Evolutionary conservation across 2,888 invertebrate genomes (phyloP).

Genomic region (Phyllotreta cruciferae): DNA sequence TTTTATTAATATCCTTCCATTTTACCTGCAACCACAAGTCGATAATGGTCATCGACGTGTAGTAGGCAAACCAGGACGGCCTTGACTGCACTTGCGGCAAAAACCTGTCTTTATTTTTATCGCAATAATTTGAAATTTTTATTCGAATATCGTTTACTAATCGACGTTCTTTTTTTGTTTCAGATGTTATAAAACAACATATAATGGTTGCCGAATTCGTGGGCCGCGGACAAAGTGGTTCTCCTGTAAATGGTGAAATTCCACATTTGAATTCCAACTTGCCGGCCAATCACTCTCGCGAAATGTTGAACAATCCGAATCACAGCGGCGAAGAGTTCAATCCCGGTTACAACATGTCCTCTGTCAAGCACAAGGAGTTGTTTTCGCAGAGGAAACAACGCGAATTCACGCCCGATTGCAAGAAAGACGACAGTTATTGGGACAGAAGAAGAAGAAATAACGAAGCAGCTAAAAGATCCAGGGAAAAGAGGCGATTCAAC

Average conservation of each 20-base stretch:
- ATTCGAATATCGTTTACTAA: constrained; percentile 6
- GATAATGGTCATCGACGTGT: constrained; percentile 7
- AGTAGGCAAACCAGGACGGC: constrained; percentile 48
- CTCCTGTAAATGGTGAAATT: constrained; percentile 73
- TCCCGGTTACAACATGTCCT: constrained; percentile 62
- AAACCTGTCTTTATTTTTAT: constrained; percentile 48
- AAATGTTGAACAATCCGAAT: constrained; percentile 56
- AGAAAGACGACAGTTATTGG: constrained; percentile 98
- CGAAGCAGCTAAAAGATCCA: constrained; percentile 94
- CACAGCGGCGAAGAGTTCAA: constrained; percentile 55
- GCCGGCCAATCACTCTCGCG: constrained; percentile 60
- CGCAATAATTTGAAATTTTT: constrained; percentile 40
- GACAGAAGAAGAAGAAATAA: constrained; percentile 94
- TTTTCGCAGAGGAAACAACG: constrained; percentile 92
- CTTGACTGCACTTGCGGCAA: constrained; percentile 48
- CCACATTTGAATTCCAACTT: constrained; percentile 67
- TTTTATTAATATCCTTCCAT: not conserved
- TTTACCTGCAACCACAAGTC: not conserved
- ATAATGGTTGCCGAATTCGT: constrained; percentile 90
- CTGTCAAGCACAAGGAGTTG: constrained; percentile 77
- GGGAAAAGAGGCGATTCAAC: constrained; percentile 95
- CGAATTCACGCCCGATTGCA: constrained; percentile 95
- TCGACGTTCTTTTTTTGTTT: constrained; percentile 44
- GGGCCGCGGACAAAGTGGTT: constrained; percentile 75
- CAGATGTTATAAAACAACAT: constrained; percentile 66